Evolutionary conservation across 1,140 invertebrate species (phyloP).

Genomic region (Drosophila pectinifera): DNA sequence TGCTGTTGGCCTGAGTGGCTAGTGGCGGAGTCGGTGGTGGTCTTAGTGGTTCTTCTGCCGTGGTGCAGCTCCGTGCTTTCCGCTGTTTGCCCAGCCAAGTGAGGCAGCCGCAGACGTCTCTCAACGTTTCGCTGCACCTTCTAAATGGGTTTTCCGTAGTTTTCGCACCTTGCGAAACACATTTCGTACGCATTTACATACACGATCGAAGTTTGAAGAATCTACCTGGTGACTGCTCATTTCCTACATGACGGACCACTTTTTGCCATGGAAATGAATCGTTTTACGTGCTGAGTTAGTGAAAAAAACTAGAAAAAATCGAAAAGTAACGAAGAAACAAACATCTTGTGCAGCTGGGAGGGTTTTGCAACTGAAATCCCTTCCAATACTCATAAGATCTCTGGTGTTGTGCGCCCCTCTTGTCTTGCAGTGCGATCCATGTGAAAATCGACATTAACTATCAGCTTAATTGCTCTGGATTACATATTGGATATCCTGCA

Average conservation of each 20-base stretch:
- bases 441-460: slow-evolving; percentile 65
- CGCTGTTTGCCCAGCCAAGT: slow-evolving; percentile 69
- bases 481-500: slow-evolving; percentile 61
- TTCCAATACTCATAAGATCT: slow-evolving; percentile 63
- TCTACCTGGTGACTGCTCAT: slow-evolving; percentile 48
- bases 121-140: slow-evolving; percentile 83
- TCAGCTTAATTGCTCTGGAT: slow-evolving; percentile 74
- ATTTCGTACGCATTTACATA: slow-evolving; percentile 79
- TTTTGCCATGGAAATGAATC: slow-evolving; percentile 64
- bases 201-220: slow-evolving; percentile 55
- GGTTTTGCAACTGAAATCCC: slow-evolving; percentile 51
- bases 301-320: slow-evolving; percentile 16
- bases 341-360: slow-evolving; percentile 60
- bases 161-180: slow-evolving; percentile 82
- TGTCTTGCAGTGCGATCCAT: slow-evolving; percentile 76
- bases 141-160: slow-evolving; percentile 78
- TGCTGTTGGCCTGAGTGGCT: neutral
- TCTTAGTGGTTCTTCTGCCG: slow-evolving; percentile 27
- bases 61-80: slow-evolving; percentile 44
- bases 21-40: slow-evolving; percentile 2
- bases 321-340: slow-evolving; percentile 41
- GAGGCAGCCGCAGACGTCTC: slow-evolving; percentile 60
- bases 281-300: slow-evolving; percentile 60
- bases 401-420: slow-evolving; percentile 63
- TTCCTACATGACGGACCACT: slow-evolving; percentile 79